Base-by-base conservation (phyloP, 2,113 vertebrate genomes). In the Rousettus leschenaultii region DNA sequence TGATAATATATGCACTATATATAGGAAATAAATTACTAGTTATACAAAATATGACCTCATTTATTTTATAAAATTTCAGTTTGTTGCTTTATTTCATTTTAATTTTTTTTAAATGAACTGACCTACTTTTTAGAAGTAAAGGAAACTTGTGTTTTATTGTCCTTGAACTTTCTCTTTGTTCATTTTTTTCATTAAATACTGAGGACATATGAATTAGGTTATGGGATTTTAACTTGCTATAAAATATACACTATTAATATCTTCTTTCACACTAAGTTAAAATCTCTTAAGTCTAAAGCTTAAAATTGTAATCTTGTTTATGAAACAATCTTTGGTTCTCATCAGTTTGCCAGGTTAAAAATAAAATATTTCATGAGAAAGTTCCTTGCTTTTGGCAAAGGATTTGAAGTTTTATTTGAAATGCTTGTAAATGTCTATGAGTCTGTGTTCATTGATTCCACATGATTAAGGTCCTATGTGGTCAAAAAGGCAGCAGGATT, bases 391-490 rank as follows among this genome's bases (percentile, higher is more conserved):
- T 57, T 96, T 90, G 87, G 63, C 70, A 96, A 89, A 95, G 61
- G 53, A 75, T 85, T 87, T 89, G 68, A 93, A 96, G 63, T 33
- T 95, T 91, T 93, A 78, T 70, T 95, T 95, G 63, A 59, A 87
- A 95, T 94, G 57, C 55, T 70, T 55, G 19, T 59, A 86, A 96
- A 94, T 86, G 84, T 71, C 87, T 97, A 87, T 93, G 55, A 88
- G 89, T 96, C 68, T 79, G 48, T 91, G 74, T 94, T 97, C 92
- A 94, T 97, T 84, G 95, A 96, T 95, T 96, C 63, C n/a, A 85
- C 53, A 92, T 87, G 90, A 95, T 89, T 93, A 93, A 96, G 55
- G 21, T 7, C 57, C 66, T 78, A 12, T 61, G 33, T 22, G 9
- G 48, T 63, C 63, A 94, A 94, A 94, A 95, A 57, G 15, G 9